Base-by-base conservation (phyloP, 2,113 vertebrate species). In the Ammodytes dubius region DNA sequence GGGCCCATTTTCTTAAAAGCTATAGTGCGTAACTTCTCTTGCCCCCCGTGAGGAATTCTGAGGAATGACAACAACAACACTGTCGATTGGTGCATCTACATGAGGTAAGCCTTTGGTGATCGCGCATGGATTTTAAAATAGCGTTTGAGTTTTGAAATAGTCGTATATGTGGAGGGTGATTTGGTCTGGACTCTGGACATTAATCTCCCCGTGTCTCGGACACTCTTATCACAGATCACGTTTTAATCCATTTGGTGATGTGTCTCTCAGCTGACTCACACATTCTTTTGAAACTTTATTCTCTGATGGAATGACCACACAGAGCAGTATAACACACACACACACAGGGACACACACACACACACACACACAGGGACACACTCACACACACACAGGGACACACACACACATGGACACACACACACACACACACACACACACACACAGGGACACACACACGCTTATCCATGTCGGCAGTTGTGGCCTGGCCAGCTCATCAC, bases 191-290 rank as follows among this genome's bases (percentile, higher is more conserved):
- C 64, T 45, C 54, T 83, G 81, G 65, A 74, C 81, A 60, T 56
- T 37, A 42, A 58, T 61, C 45, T 74, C 43, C 64, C 10, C 1
- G 58, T 57, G 60, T 80, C 19, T n/a, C 76, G 74, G 7, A 19
- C 58, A 81, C 56, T 6, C 66, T 71, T 42, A 47, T 58, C 69
- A 61, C 47, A 40, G 85, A 68, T 90, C 66, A 73, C 17, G 47
- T 69, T 27, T 65, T 19, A 74, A 72, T 84, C 81, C 80, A 37
- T 27, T 3, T 1, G 79, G 35, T 63, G 76, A 87, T 63, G 76
- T 72, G 80, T 92, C 85, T 79, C 60, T 12, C 13, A 54, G 70
- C n/a, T 11, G 63, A 81, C 77, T 86, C 84, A 84, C 46, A 53
- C 40, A 0, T 3, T 61, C 50, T 54, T 77, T 74, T 82, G 72